These are phyloP conservation scores for Lerista edwardsae DNA, from an alignment of 2,797 vertebrate genomes.

Conservation along the genomic window DNA sequence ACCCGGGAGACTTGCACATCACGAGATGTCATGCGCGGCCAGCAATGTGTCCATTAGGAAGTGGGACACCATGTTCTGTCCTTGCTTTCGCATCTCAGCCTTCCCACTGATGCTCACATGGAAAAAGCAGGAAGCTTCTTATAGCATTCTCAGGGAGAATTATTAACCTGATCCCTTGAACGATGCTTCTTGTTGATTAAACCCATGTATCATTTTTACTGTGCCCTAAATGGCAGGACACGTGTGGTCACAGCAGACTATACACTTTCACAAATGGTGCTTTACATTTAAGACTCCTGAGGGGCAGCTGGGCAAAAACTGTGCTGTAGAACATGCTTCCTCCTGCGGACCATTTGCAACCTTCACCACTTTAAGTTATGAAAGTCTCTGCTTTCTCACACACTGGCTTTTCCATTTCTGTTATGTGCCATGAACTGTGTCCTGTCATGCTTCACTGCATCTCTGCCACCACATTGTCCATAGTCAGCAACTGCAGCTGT, in stretches of 20 bases:
- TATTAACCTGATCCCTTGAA: neutral
- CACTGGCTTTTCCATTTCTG: neutral
- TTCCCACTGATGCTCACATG: neutral
- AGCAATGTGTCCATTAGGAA: neutral
- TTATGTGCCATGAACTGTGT: neutral
- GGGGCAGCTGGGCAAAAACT: neutral
- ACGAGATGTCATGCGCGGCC: neutral
- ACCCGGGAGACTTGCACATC: neutral
- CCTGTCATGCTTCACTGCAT: neutral
- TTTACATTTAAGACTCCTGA: constrained; percentile 1
- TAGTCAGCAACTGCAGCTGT: neutral
- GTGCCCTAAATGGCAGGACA: neutral
- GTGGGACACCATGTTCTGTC: neutral
- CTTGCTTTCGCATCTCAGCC: neutral
- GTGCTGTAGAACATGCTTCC: neutral
- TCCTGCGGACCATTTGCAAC: neutral
- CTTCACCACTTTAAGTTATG: neutral
- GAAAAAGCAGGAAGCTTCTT: neutral
- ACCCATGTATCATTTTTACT: constrained; percentile 26
- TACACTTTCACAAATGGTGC: neutral
- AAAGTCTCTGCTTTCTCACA: neutral
- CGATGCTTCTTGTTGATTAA: constrained; percentile 18
- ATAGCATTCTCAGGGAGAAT: neutral
- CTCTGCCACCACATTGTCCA: neutral
- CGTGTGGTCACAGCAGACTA: neutral